These are phyloP conservation scores for Tenthredo notha DNA, from an alignment of 2,888 invertebrate genomes.

Conservation along the genomic window DNA sequence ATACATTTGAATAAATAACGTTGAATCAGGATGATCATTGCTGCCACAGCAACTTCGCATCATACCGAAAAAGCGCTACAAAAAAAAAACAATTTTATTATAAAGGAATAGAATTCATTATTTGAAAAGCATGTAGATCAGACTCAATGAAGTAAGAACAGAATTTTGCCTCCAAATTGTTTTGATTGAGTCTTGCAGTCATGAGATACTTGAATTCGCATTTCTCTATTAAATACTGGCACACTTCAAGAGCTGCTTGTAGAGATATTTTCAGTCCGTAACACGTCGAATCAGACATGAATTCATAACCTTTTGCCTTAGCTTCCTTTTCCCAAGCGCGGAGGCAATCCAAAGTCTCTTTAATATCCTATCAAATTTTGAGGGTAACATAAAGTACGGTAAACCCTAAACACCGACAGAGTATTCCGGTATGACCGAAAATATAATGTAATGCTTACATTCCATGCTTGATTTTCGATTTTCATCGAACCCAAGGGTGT, in stretches of 20 bases:
- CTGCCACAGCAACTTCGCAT: no score
- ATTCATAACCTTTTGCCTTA: constrained; percentile 30
- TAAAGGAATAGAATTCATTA: no score
- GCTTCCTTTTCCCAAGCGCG: constrained; percentile 50
- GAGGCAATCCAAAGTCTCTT: constrained; percentile 52
- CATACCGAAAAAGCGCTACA: no score
- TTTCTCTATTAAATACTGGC: no score
- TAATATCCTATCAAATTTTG: constrained; percentile 42
- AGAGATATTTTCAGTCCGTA: no score
- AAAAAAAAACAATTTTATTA: no score
- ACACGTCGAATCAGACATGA: constrained; percentile 52
- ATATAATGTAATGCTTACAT: constrained; percentile 20
- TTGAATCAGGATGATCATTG: constrained; percentile 54
- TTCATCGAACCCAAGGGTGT: constrained; percentile 32
- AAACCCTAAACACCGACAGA: background rate
- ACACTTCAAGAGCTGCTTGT: no score
- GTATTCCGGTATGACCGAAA: background rate
- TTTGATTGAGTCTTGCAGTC: no score
- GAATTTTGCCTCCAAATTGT: background rate
- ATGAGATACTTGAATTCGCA: no score
- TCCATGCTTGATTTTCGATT: constrained; percentile 50
- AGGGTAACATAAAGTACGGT: background rate
- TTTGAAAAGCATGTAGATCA: no score
- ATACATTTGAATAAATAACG: constrained; percentile 51
- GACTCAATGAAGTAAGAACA: no score